Base-by-base conservation (phyloP, 2,888 invertebrate genomes). In the Acrobasis suavella region DNA sequence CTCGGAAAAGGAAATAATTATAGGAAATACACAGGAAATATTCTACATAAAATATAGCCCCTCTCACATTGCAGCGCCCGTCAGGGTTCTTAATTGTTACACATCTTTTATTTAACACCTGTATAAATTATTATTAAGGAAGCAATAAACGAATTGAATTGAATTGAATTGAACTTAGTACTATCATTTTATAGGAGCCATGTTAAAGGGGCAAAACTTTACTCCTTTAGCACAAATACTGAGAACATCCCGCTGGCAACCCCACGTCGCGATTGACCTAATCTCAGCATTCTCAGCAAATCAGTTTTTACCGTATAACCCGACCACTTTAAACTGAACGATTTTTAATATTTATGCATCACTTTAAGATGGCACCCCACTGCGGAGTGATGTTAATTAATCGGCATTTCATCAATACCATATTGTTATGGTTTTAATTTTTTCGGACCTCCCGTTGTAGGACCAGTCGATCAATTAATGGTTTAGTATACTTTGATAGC, bases 321-420 rank as follows among this genome's bases (percentile, higher is more conserved):
- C 77, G 74, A 76, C 76, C 80, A 79, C 83, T 82, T 75, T 75
- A 81, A 82, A 85, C 81, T 79, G 83, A 76, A 75, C 82, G 74
- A 85, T 83, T 84, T 78, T 72, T 78, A 82, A 84, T 87, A 85
- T 86, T 87, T 87, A 87, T 89, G 81, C 85, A 85, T 84, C 85
- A 80, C 77, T 81, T 80, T 74, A 77, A 81, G 78, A 75, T 69
- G 72, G 74, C 85, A 73, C 86, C 87, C 86, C 78, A 82, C 77
- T 67, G 87, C 65, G 84, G 70, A 72, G 75, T 81, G 81, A 84
- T 82, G 81, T 83, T 89, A 87, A 89, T 89, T 87, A 81, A 81
- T 80, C 83, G 75, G 74, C 79, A 78, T 81, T 84, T 89, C 83
- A 89, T 88, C 85, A 86, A 84, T 83, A 78, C 74, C 70, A 76